A percentile compares a stretch with the other conserved stretches of the same genome.
Conservation (phyloP, 1,140 invertebrate genomes). For the Anastatus disparis region DNA sequence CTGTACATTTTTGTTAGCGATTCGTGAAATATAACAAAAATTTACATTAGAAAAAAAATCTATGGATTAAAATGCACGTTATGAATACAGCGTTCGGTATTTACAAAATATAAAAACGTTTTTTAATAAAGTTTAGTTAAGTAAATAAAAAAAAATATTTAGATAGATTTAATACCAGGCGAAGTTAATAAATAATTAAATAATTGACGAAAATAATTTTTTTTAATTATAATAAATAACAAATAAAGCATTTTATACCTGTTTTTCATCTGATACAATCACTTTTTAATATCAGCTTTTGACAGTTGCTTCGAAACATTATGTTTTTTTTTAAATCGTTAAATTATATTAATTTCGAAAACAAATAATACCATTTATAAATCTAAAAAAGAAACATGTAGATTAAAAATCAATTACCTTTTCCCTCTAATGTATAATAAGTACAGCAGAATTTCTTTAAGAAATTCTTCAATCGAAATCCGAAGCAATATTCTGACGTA, state of each 20-base stretch:
- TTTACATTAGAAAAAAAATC: slow-evolving; percentile 30
- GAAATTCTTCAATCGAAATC: slow-evolving; percentile 16
- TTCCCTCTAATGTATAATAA: slow-evolving; percentile 20
- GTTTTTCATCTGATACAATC: background rate
- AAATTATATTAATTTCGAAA: no score
- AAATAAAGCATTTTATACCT: slow-evolving; percentile 30
- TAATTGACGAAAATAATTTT: background rate
- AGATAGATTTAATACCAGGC: background rate
- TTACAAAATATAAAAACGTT: slow-evolving; percentile 33
- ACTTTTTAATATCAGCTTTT: background rate
- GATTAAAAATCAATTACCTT: background rate
- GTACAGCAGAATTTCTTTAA: slow-evolving; percentile 34
- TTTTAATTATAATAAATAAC: slow-evolving; percentile 11
- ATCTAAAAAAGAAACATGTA: background rate
- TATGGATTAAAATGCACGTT: slow-evolving; percentile 17
- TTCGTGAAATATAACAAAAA: slow-evolving; percentile 23
- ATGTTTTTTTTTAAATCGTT: no score
- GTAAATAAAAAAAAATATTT: no score
- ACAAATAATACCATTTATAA: slow-evolving; percentile 4
- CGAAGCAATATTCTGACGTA: slow-evolving; percentile 16
- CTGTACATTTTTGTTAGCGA: slow-evolving; percentile 29
- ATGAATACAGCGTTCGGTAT: slow-evolving; percentile 21
- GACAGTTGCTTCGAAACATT: background rate
- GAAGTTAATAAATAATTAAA: slow-evolving; percentile 16
- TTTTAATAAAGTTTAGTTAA: no score